phyloP scores from a whole-genome alignment of 2,797 vertebrate species.

The Xerus rutilus region DNA sequence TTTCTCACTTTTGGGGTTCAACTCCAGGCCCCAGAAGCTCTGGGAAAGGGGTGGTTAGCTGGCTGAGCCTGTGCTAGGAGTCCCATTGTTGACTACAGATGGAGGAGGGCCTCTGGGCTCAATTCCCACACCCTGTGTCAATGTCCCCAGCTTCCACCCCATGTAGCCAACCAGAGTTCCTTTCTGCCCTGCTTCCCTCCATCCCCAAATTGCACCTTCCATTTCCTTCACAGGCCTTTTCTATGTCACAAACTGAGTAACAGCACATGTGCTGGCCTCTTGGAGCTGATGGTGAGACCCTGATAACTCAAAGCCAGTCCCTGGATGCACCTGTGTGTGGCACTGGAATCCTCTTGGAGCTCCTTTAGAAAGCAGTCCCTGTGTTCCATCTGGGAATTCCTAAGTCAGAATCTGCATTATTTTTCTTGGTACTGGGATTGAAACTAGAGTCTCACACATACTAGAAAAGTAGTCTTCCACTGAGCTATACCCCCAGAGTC shows the following conservation, averaged over 20 bases:
- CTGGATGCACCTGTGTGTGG: neutral
- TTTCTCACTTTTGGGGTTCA: neutral
- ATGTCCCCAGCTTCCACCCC: neutral
- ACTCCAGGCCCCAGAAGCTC: neutral
- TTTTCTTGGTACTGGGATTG: no score
- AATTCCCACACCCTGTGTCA: neutral
- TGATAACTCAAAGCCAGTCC: neutral
- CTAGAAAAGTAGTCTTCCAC: no score
- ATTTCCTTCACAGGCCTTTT: neutral
- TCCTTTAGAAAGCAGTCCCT: neutral
- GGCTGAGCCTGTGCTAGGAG: neutral
- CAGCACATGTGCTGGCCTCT: neutral
- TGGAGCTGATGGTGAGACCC: neutral
- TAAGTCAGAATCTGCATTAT: neutral
- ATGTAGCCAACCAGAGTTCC: no score
- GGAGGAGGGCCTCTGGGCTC: neutral
- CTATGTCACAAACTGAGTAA: neutral
- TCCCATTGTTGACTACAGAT: neutral
- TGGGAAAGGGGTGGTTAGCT: neutral
- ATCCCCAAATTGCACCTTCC: neutral
- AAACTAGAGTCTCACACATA: no score
- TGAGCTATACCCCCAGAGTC: no score
- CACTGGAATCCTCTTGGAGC: accelerated
- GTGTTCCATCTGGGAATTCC: neutral
- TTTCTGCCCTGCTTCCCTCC: neutral